Evolutionary conservation across 2,113 vertebrate genomes (phyloP).

Genomic region (Alligator mississippiensis): DNA sequence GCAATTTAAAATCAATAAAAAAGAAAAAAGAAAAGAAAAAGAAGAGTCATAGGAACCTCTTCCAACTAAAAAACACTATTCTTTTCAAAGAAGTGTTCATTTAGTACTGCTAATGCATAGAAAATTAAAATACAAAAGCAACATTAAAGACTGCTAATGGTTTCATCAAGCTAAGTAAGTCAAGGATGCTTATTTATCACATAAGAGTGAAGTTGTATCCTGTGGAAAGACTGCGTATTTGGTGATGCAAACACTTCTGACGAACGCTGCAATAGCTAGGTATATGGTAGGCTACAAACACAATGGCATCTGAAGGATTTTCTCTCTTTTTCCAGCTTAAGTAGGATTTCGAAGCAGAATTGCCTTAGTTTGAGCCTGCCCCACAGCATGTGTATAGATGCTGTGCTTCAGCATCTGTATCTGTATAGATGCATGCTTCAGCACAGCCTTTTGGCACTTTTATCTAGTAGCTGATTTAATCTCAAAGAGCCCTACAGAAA

Average conservation of each 20-base stretch:
- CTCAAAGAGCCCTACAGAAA: too few relatives aligned
- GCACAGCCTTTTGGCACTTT: too few relatives aligned
- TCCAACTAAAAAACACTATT: background rate
- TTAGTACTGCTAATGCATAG: background rate
- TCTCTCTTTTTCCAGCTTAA: background rate
- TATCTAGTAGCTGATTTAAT: too few relatives aligned
- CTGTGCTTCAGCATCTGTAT: too few relatives aligned
- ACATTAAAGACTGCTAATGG: background rate
- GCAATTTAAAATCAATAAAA: background rate
- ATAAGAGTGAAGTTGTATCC: background rate
- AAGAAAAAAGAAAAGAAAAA: too few relatives aligned
- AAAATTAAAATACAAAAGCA: background rate
- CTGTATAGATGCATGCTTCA: too few relatives aligned
- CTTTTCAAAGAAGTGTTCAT: background rate
- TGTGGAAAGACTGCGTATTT: background rate
- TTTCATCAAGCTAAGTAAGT: background rate
- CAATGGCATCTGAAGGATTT: background rate
- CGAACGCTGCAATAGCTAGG: background rate
- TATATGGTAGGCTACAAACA: accelerated
- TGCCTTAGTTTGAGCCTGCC: too few relatives aligned
- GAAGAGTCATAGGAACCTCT: too few relatives aligned
- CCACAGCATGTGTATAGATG: too few relatives aligned
- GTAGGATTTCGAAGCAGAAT: background rate
- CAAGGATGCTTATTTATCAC: background rate
- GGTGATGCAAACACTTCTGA: background rate